Evolutionary conservation across 2,113 vertebrate species (phyloP).

Genomic region (Oryzias melastigma): DNA sequence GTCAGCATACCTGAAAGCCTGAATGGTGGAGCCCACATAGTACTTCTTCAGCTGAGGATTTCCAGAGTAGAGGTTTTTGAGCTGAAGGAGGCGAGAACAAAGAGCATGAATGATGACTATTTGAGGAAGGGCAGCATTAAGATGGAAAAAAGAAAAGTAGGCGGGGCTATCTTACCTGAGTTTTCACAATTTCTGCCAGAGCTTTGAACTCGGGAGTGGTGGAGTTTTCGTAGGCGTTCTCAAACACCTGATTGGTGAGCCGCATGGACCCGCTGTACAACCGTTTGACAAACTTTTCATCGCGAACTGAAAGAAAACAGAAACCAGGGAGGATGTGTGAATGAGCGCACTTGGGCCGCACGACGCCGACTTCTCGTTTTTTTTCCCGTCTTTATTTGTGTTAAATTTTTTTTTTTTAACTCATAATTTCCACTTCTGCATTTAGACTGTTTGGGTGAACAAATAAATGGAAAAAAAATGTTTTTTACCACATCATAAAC

Average conservation of each 20-base stretch:
- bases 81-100: conserved; percentile 52
- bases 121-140: background rate
- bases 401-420: too few species aligned
- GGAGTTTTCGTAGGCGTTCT: conserved; percentile 62
- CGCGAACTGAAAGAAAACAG: conserved; percentile 61
- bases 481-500: too few species aligned
- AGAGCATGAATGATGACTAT: background rate
- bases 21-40: conserved; percentile 66
- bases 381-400: too few species aligned
- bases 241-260: conserved; percentile 75
- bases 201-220: conserved; percentile 64
- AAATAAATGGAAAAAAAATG: too few species aligned
- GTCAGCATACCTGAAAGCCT: conserved; percentile 75
- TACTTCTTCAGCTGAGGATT: conserved; percentile 62
- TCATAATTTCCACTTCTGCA: too few species aligned
- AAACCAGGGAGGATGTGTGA: conserved; percentile 4
- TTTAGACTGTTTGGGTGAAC: too few species aligned
- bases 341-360: too few species aligned
- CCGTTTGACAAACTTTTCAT: conserved; percentile 52
- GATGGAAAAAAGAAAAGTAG: rapidly evolving
- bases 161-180: conserved; percentile 59
- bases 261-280: conserved; percentile 75
- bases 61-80: conserved; percentile 64
- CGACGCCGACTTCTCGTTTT: too few species aligned
- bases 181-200: conserved; percentile 60